Base-by-base conservation (phyloP, 2,888 invertebrate species). In the Leptinotarsa tumamoca region DNA sequence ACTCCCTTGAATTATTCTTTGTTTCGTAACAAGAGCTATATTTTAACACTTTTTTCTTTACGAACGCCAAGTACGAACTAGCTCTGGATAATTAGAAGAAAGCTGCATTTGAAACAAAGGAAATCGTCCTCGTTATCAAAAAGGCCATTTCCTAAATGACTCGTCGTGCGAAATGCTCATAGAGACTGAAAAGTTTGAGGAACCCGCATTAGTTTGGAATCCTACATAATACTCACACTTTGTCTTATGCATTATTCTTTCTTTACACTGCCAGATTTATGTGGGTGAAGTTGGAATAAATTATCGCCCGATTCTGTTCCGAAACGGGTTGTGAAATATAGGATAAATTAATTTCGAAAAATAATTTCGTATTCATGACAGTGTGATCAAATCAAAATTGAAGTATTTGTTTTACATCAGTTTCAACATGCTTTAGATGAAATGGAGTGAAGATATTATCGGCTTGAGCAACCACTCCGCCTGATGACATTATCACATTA, bases 101-200 rank as follows among this genome's bases (percentile, higher is more conserved):
- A 63, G 63, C 63, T 63, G 63, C 63, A 63, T 33, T 43, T 33
- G 15, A 63, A 63, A 63, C 63, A 63, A 63, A 63, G 63, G 13
- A 13, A 63, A 23, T 58, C 23, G 58, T 43, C 43, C n/a, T 63
- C 43, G 43, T 63, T 63, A 63, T 63, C 33, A 63, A n/a, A 27
- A 63, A 63, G 63, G 43, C 63, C 63, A 63, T 63, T 63, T 63
- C 63, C 43, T 63, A 63, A 61, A 61, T 61, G 63, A 63, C 63
- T 63, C 15, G 27, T n/a, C 33, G 63, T 33, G 63, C 63, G 43
- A 63, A 63, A 63, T 63, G 33, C 63, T 63, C 43, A 63, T 33
- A 43, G 33, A 63, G 43, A 43, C 63, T 63, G 63, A 23, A 58
- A 63, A 33, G 63, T 63, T 27, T 63, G 13, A 63, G 43, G 63